phyloP scores from a whole-genome alignment of 2,888 invertebrate genomes.

The Agrochola lychnidis region DNA sequence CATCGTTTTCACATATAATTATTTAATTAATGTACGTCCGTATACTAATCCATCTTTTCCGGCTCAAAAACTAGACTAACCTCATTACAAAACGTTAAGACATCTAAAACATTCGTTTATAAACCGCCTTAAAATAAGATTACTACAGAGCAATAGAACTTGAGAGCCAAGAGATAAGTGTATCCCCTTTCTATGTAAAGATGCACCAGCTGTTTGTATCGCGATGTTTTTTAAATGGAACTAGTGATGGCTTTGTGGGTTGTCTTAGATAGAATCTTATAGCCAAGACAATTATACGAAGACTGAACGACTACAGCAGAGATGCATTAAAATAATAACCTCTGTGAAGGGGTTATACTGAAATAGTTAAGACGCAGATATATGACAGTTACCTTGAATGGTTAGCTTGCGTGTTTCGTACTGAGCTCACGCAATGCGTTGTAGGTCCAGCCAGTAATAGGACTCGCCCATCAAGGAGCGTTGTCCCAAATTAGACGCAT shows the following conservation, averaged over 20 bases:
- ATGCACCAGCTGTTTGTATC: slow-evolving; percentile 47
- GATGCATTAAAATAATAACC: background rate
- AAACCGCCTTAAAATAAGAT: slow-evolving; percentile 28
- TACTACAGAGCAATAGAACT: slow-evolving; percentile 40
- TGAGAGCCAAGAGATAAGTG: slow-evolving; percentile 36
- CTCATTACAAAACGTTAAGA: too few relatives aligned
- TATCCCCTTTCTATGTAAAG: slow-evolving; percentile 12
- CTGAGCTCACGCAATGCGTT: too few relatives aligned
- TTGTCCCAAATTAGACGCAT: too few relatives aligned
- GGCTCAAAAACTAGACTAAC: background rate
- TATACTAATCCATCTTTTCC: too few relatives aligned
- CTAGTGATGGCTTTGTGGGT: background rate
- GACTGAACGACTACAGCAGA: background rate
- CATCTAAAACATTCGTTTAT: background rate
- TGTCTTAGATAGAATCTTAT: slow-evolving; percentile 4
- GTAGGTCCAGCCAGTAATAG: too few relatives aligned
- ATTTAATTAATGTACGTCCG: too few relatives aligned
- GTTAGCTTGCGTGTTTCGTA: too few relatives aligned
- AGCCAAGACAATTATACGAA: slow-evolving; percentile 16
- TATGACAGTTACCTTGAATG: too few relatives aligned
- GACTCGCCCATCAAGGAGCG: too few relatives aligned
- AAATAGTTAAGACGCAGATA: too few relatives aligned
- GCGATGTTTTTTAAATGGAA: slow-evolving; percentile 24
- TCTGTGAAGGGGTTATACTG: background rate
- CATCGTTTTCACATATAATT: too few relatives aligned